Evolutionary conservation across 2,888 invertebrate species (phyloP).

Genomic region (Lepetodrilus schrolli): DNA sequence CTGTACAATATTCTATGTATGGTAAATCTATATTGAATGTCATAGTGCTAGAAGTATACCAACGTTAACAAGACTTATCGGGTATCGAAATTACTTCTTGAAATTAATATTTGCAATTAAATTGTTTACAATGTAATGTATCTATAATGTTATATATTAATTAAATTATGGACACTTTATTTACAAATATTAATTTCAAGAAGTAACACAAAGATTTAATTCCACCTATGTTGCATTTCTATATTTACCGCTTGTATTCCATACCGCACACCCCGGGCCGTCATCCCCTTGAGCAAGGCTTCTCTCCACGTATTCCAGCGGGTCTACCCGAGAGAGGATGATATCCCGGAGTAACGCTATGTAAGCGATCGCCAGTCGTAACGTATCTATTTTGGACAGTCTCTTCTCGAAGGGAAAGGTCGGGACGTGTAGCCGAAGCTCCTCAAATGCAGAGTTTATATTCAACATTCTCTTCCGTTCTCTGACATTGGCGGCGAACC

Average conservation of each 20-base stretch:
- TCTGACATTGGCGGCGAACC: constrained; percentile 93
- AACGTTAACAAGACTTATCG: too few relatives aligned
- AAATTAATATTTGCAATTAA: too few relatives aligned
- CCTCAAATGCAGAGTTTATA: constrained; percentile 94
- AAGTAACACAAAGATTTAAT: too few relatives aligned
- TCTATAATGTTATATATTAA: too few relatives aligned
- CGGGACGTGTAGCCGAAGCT: constrained; percentile 93
- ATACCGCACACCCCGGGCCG: constrained; percentile 81
- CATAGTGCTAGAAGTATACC: too few relatives aligned
- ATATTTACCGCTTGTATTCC: constrained; percentile 93
- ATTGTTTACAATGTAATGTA: too few relatives aligned
- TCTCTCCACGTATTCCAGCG: constrained; percentile 93
- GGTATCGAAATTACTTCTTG: too few relatives aligned
- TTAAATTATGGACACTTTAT: too few relatives aligned
- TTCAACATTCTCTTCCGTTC: constrained; percentile 98
- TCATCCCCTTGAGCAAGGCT: constrained; percentile 83
- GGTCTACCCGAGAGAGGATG: constrained; percentile 89
- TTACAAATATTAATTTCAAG: too few relatives aligned
- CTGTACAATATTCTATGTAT: too few relatives aligned
- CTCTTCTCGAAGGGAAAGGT: constrained; percentile 99
- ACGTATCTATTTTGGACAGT: constrained; percentile 97
- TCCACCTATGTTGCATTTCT: too few relatives aligned
- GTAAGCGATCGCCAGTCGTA: constrained; percentile 96
- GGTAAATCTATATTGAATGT: too few relatives aligned
- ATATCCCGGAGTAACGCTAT: constrained; percentile 86